phyloP scores from a whole-genome alignment of 1,140 invertebrate genomes.

The Vollenhovia emeryi region DNA sequence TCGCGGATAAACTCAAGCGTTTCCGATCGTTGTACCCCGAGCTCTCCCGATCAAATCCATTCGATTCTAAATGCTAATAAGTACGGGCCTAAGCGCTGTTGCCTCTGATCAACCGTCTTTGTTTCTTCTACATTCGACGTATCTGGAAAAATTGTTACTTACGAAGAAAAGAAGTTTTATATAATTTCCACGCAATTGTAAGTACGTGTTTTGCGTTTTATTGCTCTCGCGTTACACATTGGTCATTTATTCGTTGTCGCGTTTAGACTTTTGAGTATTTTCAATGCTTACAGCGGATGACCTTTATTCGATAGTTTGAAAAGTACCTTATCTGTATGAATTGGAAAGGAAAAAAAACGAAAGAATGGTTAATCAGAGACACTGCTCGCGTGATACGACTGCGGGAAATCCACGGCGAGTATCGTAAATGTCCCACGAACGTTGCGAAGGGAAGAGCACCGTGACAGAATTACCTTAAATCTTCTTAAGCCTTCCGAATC shows the following conservation, averaged over 20 bases:
- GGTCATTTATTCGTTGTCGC: slow-evolving; percentile 28
- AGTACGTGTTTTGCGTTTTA: background rate
- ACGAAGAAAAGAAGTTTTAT: background rate
- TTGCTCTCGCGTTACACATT: slow-evolving; percentile 32
- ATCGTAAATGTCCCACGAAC: background rate
- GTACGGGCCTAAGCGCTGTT: background rate
- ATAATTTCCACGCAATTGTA: background rate
- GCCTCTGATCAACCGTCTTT: slow-evolving; percentile 40
- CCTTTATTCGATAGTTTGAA: background rate
- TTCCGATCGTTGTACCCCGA: slow-evolving; percentile 3
- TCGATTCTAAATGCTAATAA: slow-evolving; percentile 34
- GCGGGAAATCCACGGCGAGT: background rate
- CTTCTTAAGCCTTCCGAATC: background rate
- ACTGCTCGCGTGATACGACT: background rate
- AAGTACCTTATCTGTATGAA: background rate
- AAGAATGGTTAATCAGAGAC: slow-evolving; percentile 32
- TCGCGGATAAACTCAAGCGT: slow-evolving; percentile 18
- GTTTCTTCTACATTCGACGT: background rate
- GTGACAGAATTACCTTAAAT: slow-evolving; percentile 24
- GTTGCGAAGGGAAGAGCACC: slow-evolving; percentile 49
- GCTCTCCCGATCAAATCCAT: background rate
- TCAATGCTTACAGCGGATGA: background rate
- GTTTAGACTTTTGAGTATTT: background rate
- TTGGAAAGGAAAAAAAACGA: background rate
- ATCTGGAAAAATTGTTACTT: background rate